Base-by-base conservation (phyloP, 1,140 invertebrate species). In the Venturia canescens region DNA sequence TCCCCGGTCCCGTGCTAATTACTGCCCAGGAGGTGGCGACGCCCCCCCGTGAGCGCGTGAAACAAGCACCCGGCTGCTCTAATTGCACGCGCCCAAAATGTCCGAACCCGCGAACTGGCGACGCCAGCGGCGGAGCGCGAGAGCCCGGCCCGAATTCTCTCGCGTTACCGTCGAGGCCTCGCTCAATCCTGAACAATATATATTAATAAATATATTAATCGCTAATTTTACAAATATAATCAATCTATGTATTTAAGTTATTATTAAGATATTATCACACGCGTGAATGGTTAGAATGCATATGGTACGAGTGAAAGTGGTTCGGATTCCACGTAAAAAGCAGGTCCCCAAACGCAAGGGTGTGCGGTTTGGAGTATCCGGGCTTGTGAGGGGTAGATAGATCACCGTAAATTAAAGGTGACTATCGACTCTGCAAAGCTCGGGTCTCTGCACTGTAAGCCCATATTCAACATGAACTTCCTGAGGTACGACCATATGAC, bases 291-390 rank as follows among this genome's bases (percentile, higher is more conserved):
- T 11, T n/a, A 57, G 53, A 57, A n/a, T 57, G 53, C 9, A n/a
- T 34, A 63, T 63, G 4, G 2, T 26, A 23, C 23, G 57, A 63
- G 23, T 63, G 57, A 53, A 15, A 63, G 57, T 63, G 57, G 57
- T 63, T 63, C 57, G 57, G 57, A 63, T 23, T 23, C 57, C 57
- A 23, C 57, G 5, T 23, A 63, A 63, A 63, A 63, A 63, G 57
- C 3, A 23, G 57, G 57, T 63, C 57, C 57, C 57, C 57, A 11
- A 63, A 63, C 23, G 57, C 57, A 63, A 11, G 57, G 57, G 57
- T 63, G 57, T 63, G 57, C 57, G 57, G 57, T 63, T 63, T 23
- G 23, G 21, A 21, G 57, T 23, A 63, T 23, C 57, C 16, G 21
- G 57, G 57, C 21, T 63, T 63, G 13, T 21, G 23, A 3, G 57